Evolutionary conservation across 53 echinoderm and acorn worm species (phyloP), one percentile per base, ranked within the genome.

Genomic region (Luidia sarsii): DNA sequence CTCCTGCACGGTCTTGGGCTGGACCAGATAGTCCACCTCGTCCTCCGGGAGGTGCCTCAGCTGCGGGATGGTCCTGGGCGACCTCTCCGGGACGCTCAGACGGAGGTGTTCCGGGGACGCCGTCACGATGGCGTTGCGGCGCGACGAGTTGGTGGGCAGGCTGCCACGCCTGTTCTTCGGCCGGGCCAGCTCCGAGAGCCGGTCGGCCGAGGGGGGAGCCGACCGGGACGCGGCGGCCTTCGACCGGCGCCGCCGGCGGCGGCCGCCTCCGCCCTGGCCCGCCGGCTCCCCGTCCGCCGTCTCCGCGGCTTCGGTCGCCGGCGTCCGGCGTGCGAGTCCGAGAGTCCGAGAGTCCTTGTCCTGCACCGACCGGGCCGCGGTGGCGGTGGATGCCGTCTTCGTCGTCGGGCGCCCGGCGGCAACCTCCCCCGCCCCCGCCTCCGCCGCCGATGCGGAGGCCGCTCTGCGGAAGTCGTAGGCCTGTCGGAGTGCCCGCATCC

Each of bases 1-100:
- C 68, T 90, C 90, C 22, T 51, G 65, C 11, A 85, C 30, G 13
- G 90, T 85, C 66, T 90, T 85, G 7, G 90, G 90, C 68, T 90
- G 90, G 35, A 90, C 57, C 25, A 90, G 65, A 48, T 90, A 81
- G 24, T 90, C 90, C 55, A 85, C 48, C 27, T 90, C 85, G 39
- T 90, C 90, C 37, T 46, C 50, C 8, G 90, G 64, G 22, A 90
- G 67, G 35, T 85, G 65, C 16, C 55, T 71, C 29, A 90, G 67
- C 50, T 90, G 90, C 11, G 61, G 80, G 29, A 81, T 90, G 2
- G 85, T 90, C 72, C 85, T 46, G 14, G 90, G 85, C 3, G 65
- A 3, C 52, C 75, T 72, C 67, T 90, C 79, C 2, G 85, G 81
- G 19, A 90, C 70, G 39, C 85, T 30, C 32, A 90, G 71, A 14